A percentile compares a stretch with the other conserved stretches of the same genome.
These are phyloP conservation scores for Chromis chromis DNA, from an alignment of 2,797 vertebrate genomes.

Conservation along the genomic window DNA sequence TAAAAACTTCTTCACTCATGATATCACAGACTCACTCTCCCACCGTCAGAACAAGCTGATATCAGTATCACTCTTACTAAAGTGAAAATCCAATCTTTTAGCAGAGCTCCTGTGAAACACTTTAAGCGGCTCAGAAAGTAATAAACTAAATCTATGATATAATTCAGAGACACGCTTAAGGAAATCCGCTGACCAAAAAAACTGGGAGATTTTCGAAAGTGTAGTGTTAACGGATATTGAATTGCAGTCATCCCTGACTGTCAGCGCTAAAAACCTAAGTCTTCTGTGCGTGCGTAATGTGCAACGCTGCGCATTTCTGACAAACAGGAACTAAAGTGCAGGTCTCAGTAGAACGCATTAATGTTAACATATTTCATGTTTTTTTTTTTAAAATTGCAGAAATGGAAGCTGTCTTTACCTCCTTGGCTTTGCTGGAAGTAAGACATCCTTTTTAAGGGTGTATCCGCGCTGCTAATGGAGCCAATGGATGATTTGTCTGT, in stretches of 20 bases:
- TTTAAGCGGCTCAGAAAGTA: background rate
- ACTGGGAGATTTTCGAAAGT: conserved; percentile 17
- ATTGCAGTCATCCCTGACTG: conserved; percentile 37
- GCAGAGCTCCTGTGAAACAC: background rate
- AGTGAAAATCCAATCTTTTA: background rate
- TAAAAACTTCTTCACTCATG: too few species aligned
- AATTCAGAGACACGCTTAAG: conserved; percentile 6
- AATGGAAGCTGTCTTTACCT: background rate
- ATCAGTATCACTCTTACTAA: too few species aligned
- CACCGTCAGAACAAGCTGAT: too few species aligned
- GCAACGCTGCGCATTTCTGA: background rate
- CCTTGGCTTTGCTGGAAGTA: conserved; percentile 8
- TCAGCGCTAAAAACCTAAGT: background rate
- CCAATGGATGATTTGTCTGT: conserved; percentile 37
- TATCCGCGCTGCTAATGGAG: conserved; percentile 17
- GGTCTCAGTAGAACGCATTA: background rate
- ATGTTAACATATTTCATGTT: background rate
- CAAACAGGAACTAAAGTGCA: background rate
- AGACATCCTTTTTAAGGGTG: conserved; percentile 5
- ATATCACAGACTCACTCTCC: background rate
- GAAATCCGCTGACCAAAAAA: conserved; percentile 19
- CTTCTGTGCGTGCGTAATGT: too few species aligned
- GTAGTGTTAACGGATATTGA: conserved; percentile 31
- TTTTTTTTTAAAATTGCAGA: background rate
- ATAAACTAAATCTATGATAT: background rate